Evolutionary conservation across 1,140 invertebrate genomes (phyloP).

Genomic region (Lamellibrachia luymesi): DNA sequence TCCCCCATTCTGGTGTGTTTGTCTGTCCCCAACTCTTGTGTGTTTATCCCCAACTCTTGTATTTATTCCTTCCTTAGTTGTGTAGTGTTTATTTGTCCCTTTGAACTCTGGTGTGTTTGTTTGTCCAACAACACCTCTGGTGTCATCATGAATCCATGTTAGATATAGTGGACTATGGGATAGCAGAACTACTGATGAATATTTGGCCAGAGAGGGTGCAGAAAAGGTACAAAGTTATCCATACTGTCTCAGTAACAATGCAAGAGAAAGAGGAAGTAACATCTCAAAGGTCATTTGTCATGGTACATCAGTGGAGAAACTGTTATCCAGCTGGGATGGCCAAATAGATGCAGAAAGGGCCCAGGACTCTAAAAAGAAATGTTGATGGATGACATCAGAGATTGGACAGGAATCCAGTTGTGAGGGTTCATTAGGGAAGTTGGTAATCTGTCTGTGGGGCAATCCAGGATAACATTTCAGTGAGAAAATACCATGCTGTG

Average conservation of each 20-base stretch:
- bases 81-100: not conserved
- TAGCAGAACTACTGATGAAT: too few relatives aligned
- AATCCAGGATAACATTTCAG: not conserved
- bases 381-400: not conserved
- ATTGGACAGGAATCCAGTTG: not conserved
- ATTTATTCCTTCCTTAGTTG: not conserved
- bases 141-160: not conserved
- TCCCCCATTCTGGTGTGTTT: not conserved
- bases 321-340: not conserved
- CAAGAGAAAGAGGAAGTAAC: not conserved
- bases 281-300: not conserved
- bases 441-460: not conserved
- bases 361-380: not conserved
- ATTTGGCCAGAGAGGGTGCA: not conserved
- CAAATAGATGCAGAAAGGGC: not conserved
- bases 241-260: not conserved
- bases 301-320: not conserved
- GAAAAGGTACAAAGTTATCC: not conserved
- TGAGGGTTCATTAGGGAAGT: not conserved
- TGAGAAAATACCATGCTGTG: too few relatives aligned
- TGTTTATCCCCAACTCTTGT: not conserved
- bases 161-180: too few relatives aligned
- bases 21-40: not conserved
- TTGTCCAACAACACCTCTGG: not conserved
- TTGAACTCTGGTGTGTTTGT: not conserved